These are phyloP conservation scores for Hirtodrosophila cameraria DNA, from an alignment of 2,888 invertebrate genomes.

Conservation along the genomic window DNA sequence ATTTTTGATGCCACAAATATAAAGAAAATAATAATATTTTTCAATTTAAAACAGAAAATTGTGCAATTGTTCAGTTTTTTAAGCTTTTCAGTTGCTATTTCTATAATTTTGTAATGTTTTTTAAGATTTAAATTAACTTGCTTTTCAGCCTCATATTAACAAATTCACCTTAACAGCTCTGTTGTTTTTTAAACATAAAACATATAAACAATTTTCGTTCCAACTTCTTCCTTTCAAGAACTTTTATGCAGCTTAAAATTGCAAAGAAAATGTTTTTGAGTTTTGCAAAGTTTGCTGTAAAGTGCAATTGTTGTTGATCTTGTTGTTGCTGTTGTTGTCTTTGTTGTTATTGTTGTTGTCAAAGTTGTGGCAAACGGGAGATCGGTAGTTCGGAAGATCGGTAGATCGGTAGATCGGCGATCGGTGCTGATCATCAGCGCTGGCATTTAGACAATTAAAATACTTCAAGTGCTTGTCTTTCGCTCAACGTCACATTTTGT, in stretches of 20 bases:
- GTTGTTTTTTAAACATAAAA: too few species aligned
- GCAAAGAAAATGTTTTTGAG: neutral
- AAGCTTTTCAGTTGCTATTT: too few species aligned
- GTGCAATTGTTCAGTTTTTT: too few species aligned
- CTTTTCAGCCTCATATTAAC: too few species aligned
- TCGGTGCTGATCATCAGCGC: constrained; percentile 63
- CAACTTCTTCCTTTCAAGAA: too few species aligned
- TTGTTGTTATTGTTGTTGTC: constrained; percentile 36
- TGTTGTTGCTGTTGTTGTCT: constrained; percentile 23
- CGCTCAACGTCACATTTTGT: constrained; percentile 76
- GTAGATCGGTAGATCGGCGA: constrained; percentile 24
- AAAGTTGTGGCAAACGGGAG: constrained; percentile 14
- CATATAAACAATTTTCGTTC: too few species aligned
- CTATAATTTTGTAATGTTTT: too few species aligned
- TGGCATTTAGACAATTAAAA: constrained; percentile 81
- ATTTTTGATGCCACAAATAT: neutral
- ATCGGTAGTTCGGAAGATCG: constrained; percentile 20
- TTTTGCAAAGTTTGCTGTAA: constrained; percentile 16
- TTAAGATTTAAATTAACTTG: too few species aligned
- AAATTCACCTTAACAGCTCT: too few species aligned
- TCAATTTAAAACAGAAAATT: too few species aligned
- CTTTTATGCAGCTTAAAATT: neutral
- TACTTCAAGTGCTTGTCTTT: constrained; percentile 80
- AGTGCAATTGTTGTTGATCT: constrained; percentile 56
- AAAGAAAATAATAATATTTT: too few species aligned